phyloP scores from a whole-genome alignment of 2,888 invertebrate genomes.

The Thysanoteuthis rhombus region DNA sequence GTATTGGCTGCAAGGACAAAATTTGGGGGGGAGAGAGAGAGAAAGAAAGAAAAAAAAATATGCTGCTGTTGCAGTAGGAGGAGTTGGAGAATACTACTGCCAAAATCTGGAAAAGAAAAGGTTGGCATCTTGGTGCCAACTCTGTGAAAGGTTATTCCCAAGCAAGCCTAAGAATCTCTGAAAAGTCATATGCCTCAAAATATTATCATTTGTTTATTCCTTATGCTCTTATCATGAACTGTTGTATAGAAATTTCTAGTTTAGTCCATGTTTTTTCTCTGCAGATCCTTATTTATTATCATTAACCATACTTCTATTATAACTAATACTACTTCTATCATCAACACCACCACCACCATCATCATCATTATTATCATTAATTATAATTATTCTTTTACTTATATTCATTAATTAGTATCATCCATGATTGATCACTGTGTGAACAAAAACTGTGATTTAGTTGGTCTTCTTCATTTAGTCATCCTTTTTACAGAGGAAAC shows the following conservation, averaged over 20 bases:
- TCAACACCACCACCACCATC: neutral
- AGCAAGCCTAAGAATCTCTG: neutral
- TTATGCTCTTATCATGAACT: neutral
- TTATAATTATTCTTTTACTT: neutral
- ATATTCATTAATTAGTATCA: neutral
- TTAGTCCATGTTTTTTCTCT: neutral
- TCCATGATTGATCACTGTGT: neutral
- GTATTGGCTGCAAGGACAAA: neutral
- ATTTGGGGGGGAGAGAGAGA: neutral
- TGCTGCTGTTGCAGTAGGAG: neutral
- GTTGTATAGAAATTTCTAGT: neutral
- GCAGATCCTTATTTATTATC: neutral
- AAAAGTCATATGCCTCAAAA: neutral
- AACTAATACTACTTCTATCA: neutral
- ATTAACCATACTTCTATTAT: neutral
- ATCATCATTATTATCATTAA: constrained; percentile 12
- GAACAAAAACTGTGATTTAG: neutral
- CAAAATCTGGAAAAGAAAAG: neutral
- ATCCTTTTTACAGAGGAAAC: neutral
- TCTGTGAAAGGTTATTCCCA: neutral
- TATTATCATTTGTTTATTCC: neutral
- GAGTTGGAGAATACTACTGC: neutral
- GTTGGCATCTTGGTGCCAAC: neutral
- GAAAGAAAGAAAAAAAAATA: neutral
- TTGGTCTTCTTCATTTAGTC: neutral